Evolutionary conservation across 2,113 vertebrate species (phyloP).

Genomic region (Morone chrysops): DNA sequence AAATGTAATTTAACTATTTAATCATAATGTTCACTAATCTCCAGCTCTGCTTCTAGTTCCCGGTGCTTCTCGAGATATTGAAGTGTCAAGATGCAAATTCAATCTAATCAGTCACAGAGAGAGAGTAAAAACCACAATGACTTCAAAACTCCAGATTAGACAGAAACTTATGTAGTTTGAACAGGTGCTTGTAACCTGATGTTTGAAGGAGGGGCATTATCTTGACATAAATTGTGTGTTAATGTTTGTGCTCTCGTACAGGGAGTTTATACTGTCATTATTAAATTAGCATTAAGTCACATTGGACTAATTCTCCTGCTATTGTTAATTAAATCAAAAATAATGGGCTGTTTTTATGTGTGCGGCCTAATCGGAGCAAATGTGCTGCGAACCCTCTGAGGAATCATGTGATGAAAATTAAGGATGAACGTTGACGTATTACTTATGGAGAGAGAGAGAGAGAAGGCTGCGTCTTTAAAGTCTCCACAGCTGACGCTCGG

Average conservation of each 20-base stretch:
- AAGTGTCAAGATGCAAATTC: background rate
- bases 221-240: background rate
- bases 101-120: no score
- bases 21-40: background rate
- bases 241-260: background rate
- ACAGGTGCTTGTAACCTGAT: background rate
- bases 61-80: background rate
- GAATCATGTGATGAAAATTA: background rate
- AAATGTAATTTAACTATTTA: no score
- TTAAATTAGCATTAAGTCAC: slow-evolving; percentile 20
- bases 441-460: slow-evolving; percentile 23
- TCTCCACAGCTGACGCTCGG: background rate
- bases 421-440: slow-evolving; percentile 8
- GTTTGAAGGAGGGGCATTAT: background rate
- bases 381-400: slow-evolving; percentile 16
- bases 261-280: background rate
- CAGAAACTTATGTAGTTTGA: no score
- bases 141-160: no score
- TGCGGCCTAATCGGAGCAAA: background rate
- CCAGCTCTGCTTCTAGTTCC: background rate
- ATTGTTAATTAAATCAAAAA: slow-evolving; percentile 15
- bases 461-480: slow-evolving; percentile 36
- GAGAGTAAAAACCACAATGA: no score
- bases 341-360: slow-evolving; percentile 13
- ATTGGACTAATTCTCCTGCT: background rate